phyloP scores from a whole-genome alignment of 2,113 vertebrate species.

The Cariama cristata region DNA sequence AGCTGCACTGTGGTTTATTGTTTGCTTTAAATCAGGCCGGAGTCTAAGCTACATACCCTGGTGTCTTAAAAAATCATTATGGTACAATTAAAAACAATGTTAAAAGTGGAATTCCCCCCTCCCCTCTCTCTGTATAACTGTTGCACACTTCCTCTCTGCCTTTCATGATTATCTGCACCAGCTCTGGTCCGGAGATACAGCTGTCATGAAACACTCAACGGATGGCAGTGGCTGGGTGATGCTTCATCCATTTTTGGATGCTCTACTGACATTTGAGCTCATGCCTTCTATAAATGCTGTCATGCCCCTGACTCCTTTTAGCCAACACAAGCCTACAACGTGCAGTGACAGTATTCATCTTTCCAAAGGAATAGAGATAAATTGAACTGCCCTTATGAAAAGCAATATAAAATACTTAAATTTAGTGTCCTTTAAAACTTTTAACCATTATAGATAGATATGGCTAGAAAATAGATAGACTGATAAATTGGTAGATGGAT shows the following conservation, averaged over 20 bases:
- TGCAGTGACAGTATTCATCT: constrained; percentile 71
- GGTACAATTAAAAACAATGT: constrained; percentile 76
- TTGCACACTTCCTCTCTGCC: constrained; percentile 32
- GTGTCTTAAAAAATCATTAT: constrained; percentile 80
- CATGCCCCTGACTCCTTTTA: constrained; percentile 68
- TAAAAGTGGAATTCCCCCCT: constrained; percentile 62
- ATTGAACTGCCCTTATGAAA: constrained; percentile 71
- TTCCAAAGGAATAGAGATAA: constrained; percentile 69
- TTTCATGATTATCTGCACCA: constrained; percentile 69
- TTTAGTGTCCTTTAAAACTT: constrained; percentile 72
- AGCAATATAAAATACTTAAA: constrained; percentile 67
- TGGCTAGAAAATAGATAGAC: constrained; percentile 56
- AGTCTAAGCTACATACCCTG: constrained; percentile 62
- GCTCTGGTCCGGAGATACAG: constrained; percentile 76
- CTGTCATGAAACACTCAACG: constrained; percentile 82
- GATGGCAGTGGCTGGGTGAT: constrained; percentile 72
- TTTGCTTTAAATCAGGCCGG: constrained; percentile 74
- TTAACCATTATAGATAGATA: constrained; percentile 69
- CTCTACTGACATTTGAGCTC: constrained; percentile 69
- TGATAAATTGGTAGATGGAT: constrained; percentile 60
- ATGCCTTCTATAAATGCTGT: constrained; percentile 70
- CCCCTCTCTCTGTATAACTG: background rate
- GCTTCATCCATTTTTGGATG: constrained; percentile 70
- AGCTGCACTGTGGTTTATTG: constrained; percentile 71
- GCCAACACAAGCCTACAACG: constrained; percentile 53